phyloP scores from a whole-genome alignment of 2,113 vertebrate genomes.

The Daboia siamensis region DNA sequence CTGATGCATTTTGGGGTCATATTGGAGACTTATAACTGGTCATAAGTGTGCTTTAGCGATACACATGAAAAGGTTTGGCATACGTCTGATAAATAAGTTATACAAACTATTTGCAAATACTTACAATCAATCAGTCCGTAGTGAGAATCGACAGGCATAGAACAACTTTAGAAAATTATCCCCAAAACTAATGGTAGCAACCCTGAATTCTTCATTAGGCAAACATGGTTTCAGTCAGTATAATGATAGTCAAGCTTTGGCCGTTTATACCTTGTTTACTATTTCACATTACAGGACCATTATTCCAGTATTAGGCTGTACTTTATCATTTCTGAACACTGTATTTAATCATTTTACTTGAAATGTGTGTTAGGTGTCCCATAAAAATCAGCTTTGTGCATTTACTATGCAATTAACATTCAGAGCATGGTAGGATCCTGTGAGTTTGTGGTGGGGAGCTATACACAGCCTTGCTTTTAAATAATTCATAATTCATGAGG shows the following conservation, averaged over 20 bases:
- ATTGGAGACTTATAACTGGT: not conserved
- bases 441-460: constrained; percentile 13
- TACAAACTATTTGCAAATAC: not conserved
- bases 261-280: not conserved
- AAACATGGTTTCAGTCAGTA: not conserved
- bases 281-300: not conserved
- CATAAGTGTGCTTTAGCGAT: not conserved
- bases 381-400: constrained; percentile 40
- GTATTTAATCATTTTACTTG: constrained; percentile 17
- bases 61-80: not conserved
- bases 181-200: not conserved
- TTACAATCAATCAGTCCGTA: not conserved
- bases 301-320: not conserved
- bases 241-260: not conserved
- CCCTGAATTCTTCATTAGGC: not conserved
- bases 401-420: constrained; percentile 51
- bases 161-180: not conserved
- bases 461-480: constrained; percentile 42
- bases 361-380: constrained; percentile 25
- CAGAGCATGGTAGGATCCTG: constrained; percentile 44
- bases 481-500: constrained; percentile 57
- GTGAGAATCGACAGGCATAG: not conserved
- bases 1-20: not conserved
- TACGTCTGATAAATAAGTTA: not conserved
- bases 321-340: not conserved